phyloP scores from a whole-genome alignment of 1,140 invertebrate genomes.

The Macrocentrus cingulum region DNA sequence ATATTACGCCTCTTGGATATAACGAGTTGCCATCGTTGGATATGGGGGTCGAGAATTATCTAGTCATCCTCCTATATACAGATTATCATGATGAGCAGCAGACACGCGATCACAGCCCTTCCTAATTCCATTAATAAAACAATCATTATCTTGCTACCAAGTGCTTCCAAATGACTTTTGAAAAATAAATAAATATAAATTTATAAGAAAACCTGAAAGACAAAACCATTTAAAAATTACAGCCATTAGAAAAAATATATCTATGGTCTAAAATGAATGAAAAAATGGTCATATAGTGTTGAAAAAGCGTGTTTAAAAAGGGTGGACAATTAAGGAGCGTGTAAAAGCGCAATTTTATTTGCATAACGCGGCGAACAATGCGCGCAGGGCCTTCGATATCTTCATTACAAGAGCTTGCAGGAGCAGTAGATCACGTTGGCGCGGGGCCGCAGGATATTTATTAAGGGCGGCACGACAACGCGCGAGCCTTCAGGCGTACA shows the following conservation, averaged over 20 bases:
- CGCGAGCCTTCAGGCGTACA: too few relatives aligned
- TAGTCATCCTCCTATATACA: conserved; percentile 7
- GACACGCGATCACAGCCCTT: conserved; percentile 15
- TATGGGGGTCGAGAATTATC: conserved; percentile 16
- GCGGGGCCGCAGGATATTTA: conserved; percentile 47
- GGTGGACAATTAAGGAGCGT: too few relatives aligned
- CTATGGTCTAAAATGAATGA: too few relatives aligned
- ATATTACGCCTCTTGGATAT: conserved; percentile 10
- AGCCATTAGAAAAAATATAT: too few relatives aligned
- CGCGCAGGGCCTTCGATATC: conserved; percentile 38
- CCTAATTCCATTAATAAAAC: conserved; percentile 17
- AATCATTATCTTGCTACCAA: conserved; percentile 7
- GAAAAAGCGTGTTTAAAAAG: too few relatives aligned
- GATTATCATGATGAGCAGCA: neutral
- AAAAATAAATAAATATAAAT: conserved; percentile 23
- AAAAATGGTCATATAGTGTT: too few relatives aligned
- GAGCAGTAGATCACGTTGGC: conserved; percentile 42
- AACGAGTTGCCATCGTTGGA: neutral
- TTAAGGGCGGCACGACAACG: too few relatives aligned
- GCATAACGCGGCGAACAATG: conserved; percentile 52
- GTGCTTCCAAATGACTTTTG: too few relatives aligned
- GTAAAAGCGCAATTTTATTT: conserved; percentile 49
- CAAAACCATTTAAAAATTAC: too few relatives aligned
- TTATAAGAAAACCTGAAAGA: too few relatives aligned
- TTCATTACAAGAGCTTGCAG: conserved; percentile 44